A percentile compares a stretch with the other conserved stretches of the same genome.
phyloP scores from a whole-genome alignment of 1,140 invertebrate genomes.

The Ylistrum balloti region DNA sequence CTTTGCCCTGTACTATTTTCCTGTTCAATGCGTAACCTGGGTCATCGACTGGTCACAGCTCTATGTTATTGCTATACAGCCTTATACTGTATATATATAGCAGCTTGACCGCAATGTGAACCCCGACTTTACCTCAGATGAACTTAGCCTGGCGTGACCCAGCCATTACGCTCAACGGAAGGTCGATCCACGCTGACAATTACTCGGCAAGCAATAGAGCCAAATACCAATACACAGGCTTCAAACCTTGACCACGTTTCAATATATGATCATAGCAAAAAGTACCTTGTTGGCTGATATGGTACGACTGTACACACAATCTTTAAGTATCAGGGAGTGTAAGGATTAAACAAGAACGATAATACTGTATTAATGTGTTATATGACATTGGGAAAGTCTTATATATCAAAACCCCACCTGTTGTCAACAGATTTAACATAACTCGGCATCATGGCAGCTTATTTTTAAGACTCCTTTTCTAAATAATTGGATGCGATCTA shows the following conservation, averaged over 20 bases:
- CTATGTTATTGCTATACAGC: conserved; percentile 45
- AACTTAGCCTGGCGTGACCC: conserved; percentile 56
- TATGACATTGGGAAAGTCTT: too few species aligned
- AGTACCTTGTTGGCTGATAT: background rate
- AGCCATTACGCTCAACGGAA: conserved; percentile 46
- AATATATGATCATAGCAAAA: background rate
- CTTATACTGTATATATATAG: conserved; percentile 51
- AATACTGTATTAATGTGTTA: background rate
- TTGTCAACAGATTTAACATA: too few species aligned
- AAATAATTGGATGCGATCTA: too few species aligned
- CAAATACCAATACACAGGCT: conserved; percentile 14
- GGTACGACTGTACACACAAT: background rate
- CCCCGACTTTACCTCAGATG: conserved; percentile 50
- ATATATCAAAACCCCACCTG: too few species aligned
- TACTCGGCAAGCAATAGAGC: background rate
- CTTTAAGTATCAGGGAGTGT: background rate
- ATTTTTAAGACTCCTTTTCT: too few species aligned
- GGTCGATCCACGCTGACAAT: conserved; percentile 31
- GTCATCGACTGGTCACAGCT: conserved; percentile 53
- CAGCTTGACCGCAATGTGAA: conserved; percentile 48
- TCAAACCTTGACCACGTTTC: background rate
- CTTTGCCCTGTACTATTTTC: conserved; percentile 40
- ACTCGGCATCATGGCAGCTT: too few species aligned
- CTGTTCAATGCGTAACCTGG: conserved; percentile 45
- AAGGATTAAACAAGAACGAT: background rate